Percentiles rank a stretch among this genome's conserved stretches.
Conservation (phyloP, 2,113 vertebrate species). For the Taxidea taxus region DNA sequence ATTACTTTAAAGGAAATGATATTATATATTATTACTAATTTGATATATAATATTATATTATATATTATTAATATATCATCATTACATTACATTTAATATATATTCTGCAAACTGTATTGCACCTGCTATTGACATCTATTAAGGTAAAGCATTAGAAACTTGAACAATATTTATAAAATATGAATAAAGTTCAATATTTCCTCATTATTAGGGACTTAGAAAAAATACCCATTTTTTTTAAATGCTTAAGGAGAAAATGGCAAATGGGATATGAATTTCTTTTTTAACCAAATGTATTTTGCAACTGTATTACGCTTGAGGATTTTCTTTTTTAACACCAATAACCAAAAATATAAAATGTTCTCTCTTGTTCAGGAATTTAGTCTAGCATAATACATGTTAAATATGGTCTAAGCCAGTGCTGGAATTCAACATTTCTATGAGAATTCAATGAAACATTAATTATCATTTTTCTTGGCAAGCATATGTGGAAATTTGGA, state of each 20-base stretch:
- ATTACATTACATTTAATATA: not conserved
- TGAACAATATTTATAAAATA: not conserved
- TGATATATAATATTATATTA: not conserved
- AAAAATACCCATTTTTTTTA: not conserved
- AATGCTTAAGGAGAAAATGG: not conserved
- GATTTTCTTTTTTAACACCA: not conserved
- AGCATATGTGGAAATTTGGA: slow-evolving; percentile 58
- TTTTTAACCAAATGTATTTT: slow-evolving; percentile 41
- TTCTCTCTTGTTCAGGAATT: slow-evolving; percentile 43
- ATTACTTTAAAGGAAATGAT: not conserved
- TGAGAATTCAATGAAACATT: slow-evolving; percentile 68
- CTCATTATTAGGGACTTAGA: not conserved
- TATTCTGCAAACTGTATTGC: not conserved
- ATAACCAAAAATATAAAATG: slow-evolving; percentile 50
- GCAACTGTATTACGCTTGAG: not conserved
- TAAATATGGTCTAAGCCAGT: slow-evolving; percentile 40
- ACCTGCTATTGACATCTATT: not conserved
- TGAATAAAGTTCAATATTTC: not conserved
- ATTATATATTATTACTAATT: too few relatives aligned
- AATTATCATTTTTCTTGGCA: slow-evolving; percentile 76
- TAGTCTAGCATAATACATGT: slow-evolving; percentile 49
- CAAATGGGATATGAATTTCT: not conserved
- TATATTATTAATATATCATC: not conserved
- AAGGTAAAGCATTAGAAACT: not conserved
- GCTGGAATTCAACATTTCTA: slow-evolving; percentile 60